Conservation (phyloP, 2,113 vertebrate species). For the Cettia cetti region DNA sequence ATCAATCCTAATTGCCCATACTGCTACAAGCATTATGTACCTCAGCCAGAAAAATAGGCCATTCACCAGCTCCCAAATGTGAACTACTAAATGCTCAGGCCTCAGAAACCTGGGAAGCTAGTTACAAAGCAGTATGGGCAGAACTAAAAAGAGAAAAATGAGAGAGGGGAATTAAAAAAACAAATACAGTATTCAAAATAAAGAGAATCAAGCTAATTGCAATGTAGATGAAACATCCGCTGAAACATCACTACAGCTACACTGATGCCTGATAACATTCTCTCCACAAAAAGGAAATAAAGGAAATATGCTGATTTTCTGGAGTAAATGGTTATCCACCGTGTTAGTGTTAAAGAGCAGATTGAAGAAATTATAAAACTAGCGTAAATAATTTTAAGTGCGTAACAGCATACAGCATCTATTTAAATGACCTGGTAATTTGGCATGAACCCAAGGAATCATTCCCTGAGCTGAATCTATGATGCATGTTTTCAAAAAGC, state of each 20-base stretch:
- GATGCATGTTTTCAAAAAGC: constrained; percentile 45
- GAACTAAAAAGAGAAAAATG: constrained; percentile 18
- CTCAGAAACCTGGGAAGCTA: background rate
- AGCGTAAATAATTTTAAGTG: constrained; percentile 67
- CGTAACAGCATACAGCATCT: constrained; percentile 3
- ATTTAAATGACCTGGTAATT: constrained; percentile 69
- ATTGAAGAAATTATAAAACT: constrained; percentile 62
- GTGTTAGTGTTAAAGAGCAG: constrained; percentile 47
- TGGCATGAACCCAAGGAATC: constrained; percentile 37
- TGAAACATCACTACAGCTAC: background rate
- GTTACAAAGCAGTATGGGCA: background rate
- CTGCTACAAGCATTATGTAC: background rate
- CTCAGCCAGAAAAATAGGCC: background rate
- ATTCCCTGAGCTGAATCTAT: constrained; percentile 62
- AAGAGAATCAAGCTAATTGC: background rate
- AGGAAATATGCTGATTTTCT: constrained; percentile 36
- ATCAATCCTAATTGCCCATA: background rate
- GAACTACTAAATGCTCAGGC: background rate
- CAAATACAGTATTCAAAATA: constrained; percentile 35
- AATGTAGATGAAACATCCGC: constrained; percentile 28
- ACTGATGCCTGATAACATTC: background rate
- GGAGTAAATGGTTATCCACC: constrained; percentile 37
- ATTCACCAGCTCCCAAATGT: background rate
- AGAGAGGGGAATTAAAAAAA: background rate
- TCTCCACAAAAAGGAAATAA: constrained; percentile 47